A percentile compares a stretch with the other conserved stretches of the same genome.
These are phyloP conservation scores for Thalpophila matura DNA, from an alignment of 2,888 invertebrate species.

Conservation along the genomic window DNA sequence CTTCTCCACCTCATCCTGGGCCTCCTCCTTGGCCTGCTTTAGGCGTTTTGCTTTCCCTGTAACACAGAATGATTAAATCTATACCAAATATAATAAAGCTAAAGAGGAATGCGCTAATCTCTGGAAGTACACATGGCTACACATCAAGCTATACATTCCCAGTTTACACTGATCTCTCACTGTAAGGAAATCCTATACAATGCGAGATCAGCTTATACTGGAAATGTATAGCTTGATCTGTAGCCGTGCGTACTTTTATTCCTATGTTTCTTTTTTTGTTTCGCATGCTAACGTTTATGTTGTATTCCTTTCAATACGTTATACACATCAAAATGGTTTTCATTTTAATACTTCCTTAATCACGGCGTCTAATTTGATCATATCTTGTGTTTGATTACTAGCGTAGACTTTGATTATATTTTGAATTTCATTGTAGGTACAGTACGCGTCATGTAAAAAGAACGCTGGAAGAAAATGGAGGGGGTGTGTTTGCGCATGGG, in stretches of 20 bases:
- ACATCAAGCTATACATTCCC: too few relatives aligned
- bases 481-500: too few relatives aligned
- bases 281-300: not conserved
- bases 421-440: slow-evolving; percentile 51
- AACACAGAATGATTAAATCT: slow-evolving; percentile 64
- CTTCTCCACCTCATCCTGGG: slow-evolving; percentile 99
- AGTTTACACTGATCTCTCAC: too few relatives aligned
- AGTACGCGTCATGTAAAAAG: too few relatives aligned
- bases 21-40: slow-evolving; percentile 99
- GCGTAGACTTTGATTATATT: slow-evolving; percentile 40
- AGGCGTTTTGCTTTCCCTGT: slow-evolving; percentile 98
- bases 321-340: slow-evolving; percentile 21
- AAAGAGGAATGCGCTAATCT: too few relatives aligned
- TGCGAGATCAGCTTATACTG: not conserved
- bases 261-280: too few relatives aligned
- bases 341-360: slow-evolving; percentile 51
- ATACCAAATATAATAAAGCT: too few relatives aligned
- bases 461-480: too few relatives aligned
- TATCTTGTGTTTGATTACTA: slow-evolving; percentile 21
- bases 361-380: slow-evolving; percentile 29
- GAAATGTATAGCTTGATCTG: too few relatives aligned
- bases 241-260: not conserved
- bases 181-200: too few relatives aligned
- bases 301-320: slow-evolving; percentile 20
- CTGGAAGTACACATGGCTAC: too few relatives aligned